Evolutionary conservation across 2,113 vertebrate species (phyloP), one percentile per base, ranked within the genome.

Genomic region (Myanophis thanlyinensis): DNA sequence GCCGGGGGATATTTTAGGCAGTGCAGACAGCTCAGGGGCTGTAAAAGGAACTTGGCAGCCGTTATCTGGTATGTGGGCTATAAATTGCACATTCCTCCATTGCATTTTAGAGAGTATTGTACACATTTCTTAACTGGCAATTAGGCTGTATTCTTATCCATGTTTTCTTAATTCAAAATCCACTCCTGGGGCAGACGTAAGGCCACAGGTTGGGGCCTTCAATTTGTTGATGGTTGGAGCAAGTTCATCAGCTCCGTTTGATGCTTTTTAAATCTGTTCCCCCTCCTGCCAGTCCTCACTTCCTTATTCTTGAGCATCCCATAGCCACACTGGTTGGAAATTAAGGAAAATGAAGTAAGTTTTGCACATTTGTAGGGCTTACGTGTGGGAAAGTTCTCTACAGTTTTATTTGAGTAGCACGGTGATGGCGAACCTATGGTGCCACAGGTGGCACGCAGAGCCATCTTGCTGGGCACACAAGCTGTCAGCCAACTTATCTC

Each of bases 11-110:
- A 91, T 91, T 91, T 87, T 86, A 88, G 85, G 54, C 91, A 62
- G 44, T 51, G 54, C 56, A 67, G 54, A 35, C 85, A 91, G 47
- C 47, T 46, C 47, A 67, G 46, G 85, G 44, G 15, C 54, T 67
- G 46, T 67, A 88, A 91, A 91, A 91, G 85, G 85, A 47, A 52
- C 85, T 91, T 87, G 85, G 85, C 91, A 67, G 47, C 85, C 91
- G 59, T n/a, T 56, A 91, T 91, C 91, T 91, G 91, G 85, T 91
- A 62, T 91, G 85, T 51, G 47, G 47, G 46, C 85, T 91, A 91
- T 91, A 87, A 91, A 91, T 91, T 91, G 51, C 85, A 47, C 47
- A 40, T 91, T 59, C 15, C 91, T 87, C 47, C n/a, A 27, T 44
- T 40, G 56, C 91, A 67, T 91, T 87, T 67, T 91, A 67, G 40